These are phyloP conservation scores for Peromyscus melanophrys DNA, from an alignment of 2,797 vertebrate genomes.

Conservation along the genomic window DNA sequence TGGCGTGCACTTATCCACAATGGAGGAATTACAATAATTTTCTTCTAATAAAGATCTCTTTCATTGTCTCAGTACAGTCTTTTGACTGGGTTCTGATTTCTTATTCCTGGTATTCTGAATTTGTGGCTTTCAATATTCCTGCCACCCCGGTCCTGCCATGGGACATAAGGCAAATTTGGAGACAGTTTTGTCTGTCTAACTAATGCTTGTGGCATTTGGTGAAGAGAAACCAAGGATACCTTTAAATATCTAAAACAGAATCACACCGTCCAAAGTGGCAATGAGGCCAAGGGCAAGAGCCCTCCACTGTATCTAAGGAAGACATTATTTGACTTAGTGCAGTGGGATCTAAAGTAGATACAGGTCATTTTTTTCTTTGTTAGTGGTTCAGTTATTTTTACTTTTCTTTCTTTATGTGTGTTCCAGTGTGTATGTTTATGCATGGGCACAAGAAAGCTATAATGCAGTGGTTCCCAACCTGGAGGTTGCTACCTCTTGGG, in stretches of 20 bases:
- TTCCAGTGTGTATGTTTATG: neutral
- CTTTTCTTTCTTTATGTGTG: neutral
- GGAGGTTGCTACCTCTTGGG: neutral
- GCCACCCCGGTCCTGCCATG: neutral
- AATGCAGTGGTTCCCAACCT: neutral
- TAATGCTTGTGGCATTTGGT: neutral
- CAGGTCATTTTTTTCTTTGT: neutral
- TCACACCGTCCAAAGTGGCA: neutral
- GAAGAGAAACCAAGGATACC: neutral
- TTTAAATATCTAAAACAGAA: neutral
- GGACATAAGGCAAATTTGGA: neutral
- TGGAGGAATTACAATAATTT: conserved; percentile 3
- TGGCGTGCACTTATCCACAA: neutral
- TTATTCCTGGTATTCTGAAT: neutral
- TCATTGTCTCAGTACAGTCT: conserved; percentile 11
- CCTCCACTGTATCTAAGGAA: neutral
- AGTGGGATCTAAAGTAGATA: neutral
- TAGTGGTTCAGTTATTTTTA: neutral
- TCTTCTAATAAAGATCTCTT: neutral
- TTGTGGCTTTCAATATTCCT: neutral
- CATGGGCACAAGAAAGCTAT: neutral
- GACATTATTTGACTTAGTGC: neutral
- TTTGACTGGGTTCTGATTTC: neutral
- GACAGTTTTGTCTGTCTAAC: conserved; percentile 40
- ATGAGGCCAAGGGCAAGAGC: neutral